Evolutionary conservation across 1,140 invertebrate genomes (phyloP).

Genomic region (Atopsyche davidsoni): DNA sequence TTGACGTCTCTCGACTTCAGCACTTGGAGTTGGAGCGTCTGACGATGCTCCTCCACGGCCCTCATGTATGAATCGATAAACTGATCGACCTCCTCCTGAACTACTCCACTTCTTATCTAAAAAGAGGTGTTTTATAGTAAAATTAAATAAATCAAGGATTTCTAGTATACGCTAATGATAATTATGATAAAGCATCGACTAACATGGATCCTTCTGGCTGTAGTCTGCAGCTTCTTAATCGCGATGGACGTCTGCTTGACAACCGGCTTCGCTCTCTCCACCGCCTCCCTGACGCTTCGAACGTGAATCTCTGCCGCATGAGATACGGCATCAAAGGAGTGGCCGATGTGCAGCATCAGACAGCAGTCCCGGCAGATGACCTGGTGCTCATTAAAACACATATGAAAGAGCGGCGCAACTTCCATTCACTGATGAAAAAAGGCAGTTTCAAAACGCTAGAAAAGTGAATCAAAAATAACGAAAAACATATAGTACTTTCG

Average conservation of each 20-base stretch:
- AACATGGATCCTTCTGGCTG: slow-evolving; percentile 26
- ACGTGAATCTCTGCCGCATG: slow-evolving; percentile 46
- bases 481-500: too few species aligned
- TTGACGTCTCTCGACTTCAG: slow-evolving; percentile 43
- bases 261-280: slow-evolving; percentile 44
- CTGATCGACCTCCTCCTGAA: slow-evolving; percentile 54
- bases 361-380: slow-evolving; percentile 52
- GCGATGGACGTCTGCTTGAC: slow-evolving; percentile 39
- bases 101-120: slow-evolving; percentile 48
- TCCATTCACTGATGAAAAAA: too few species aligned
- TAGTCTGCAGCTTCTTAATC: slow-evolving; percentile 31
- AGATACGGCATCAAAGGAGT: slow-evolving; percentile 46
- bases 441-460: too few species aligned
- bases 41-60: slow-evolving; percentile 56
- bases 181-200: too few species aligned
- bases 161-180: too few species aligned
- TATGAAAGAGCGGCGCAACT: too few species aligned
- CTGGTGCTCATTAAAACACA: too few species aligned
- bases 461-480: too few species aligned
- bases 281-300: slow-evolving; percentile 43
- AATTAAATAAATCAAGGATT: too few species aligned
- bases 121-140: too few species aligned
- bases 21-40: slow-evolving; percentile 41
- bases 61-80: slow-evolving; percentile 56
- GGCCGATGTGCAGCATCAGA: slow-evolving; percentile 44